A percentile compares a stretch with the other conserved stretches of the same genome.
Evolutionary conservation across 2,113 vertebrate genomes (phyloP).

Genomic region (Pelecanus crispus): DNA sequence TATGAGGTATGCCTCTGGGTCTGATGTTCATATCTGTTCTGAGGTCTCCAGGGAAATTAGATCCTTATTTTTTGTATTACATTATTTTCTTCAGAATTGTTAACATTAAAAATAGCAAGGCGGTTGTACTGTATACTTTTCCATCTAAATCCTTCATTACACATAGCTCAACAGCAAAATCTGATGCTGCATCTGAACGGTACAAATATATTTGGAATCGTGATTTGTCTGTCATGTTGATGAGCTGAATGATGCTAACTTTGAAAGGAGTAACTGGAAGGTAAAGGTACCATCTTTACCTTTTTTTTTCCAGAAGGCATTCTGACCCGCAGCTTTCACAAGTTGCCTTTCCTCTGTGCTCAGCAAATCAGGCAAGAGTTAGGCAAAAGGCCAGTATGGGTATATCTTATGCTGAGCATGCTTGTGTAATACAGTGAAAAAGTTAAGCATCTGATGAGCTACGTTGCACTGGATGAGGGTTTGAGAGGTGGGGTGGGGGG

Average conservation of each 20-base stretch:
- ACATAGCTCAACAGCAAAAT: not conserved
- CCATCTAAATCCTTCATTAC: not conserved
- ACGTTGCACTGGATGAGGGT: not conserved
- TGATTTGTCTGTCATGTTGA: not conserved
- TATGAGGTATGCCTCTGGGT: not conserved
- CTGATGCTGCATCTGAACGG: not conserved
- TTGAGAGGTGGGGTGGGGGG: not conserved
- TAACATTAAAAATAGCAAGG: not conserved
- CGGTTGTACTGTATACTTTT: not conserved
- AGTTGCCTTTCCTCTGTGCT: not conserved
- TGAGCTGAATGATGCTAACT: not conserved
- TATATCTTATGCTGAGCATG: fast-evolving
- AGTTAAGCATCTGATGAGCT: not conserved
- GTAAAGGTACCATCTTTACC: not conserved
- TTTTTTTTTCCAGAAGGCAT: not conserved
- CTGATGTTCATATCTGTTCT: not conserved
- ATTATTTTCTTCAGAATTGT: not conserved
- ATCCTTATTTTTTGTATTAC: not conserved
- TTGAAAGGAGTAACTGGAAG: not conserved
- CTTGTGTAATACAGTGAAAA: not conserved
- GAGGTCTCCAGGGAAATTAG: not conserved
- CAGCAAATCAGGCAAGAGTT: not conserved
- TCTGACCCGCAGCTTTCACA: not conserved
- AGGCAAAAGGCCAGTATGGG: not conserved
- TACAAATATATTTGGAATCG: not conserved